Conservation (phyloP, 2,113 vertebrate species). For the Apodemus speciosus region DNA sequence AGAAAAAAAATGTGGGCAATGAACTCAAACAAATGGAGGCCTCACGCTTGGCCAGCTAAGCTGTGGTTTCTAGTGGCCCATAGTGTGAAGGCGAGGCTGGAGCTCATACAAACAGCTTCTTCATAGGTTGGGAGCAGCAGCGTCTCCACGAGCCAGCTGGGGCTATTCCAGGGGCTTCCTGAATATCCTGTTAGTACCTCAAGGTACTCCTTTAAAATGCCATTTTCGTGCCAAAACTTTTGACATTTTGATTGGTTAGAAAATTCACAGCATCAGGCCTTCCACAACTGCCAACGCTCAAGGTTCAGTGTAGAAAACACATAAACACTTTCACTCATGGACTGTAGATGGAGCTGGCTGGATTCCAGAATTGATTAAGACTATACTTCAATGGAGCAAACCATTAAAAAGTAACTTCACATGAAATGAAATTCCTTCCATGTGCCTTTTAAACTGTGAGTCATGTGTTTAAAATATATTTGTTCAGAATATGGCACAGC, state of each 20-base stretch:
- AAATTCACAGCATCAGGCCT: conserved; percentile 62
- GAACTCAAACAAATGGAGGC: background rate
- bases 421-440: background rate
- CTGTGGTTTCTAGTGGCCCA: background rate
- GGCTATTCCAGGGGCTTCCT: background rate
- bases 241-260: conserved; percentile 69
- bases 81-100: rapidly evolving
- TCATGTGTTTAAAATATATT: background rate
- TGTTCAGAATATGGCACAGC: background rate
- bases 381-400: conserved; percentile 1
- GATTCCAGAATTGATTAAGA: conserved; percentile 58
- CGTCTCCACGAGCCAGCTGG: rapidly evolving
- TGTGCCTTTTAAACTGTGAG: conserved; percentile 2
- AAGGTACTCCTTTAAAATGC: conserved; percentile 62
- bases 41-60: background rate
- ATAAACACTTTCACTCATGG: background rate
- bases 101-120: background rate
- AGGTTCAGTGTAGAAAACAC: background rate
- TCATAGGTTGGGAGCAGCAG: conserved; percentile 16
- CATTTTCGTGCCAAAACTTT: conserved; percentile 69
- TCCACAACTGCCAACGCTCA: background rate
- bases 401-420: conserved; percentile 5
- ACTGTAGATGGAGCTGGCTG: conserved; percentile 31
- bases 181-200: background rate
- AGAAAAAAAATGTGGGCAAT: background rate